Evolutionary conservation across 2,888 invertebrate genomes (phyloP), one percentile per base, ranked within the genome.

Genomic region (Cataglyphis cursor): DNA sequence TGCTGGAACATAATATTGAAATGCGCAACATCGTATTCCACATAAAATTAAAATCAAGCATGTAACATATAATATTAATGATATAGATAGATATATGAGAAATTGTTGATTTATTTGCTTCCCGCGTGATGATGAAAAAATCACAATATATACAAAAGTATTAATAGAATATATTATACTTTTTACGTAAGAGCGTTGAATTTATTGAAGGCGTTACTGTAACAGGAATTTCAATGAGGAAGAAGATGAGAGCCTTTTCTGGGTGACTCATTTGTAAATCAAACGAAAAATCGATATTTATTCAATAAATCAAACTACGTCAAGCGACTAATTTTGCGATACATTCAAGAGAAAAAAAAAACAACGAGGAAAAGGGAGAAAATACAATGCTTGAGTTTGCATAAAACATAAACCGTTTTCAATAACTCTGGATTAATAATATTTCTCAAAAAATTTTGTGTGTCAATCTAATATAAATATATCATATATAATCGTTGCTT

Each of bases 241-340:
- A 59, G 35, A 5, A 51, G 18, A n/a, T 5, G 41, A n/a, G 38
- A n/a, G 21, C 21, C 6, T 59, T 41, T 35, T 38, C 64, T 41
- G 44, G 59, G 38, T 18, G 78, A 54, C 82, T 82, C 83, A 82
- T 87, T 89, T 83, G 86, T 73, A 48, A 64, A 62, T 78, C 85
- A 86, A 89, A 89, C 72, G 72, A 86, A 82, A 83, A 81, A 84
- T 86, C 87, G 76, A 89, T 87, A 81, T 66, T 81, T 62, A 73
- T 48, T 57, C 82, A 75, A 82, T 87, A 81, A 86, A 84, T 87
- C 85, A 65, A 76, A 72, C 74, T 76, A 57, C 59, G 68, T 78
- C 70, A 38, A 78, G 68, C 78, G 78, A 76, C 38, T 54, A 59
- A 59, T 80, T 70, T 68, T 48, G 44, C 35, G 59, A 68, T 44